phyloP scores from a whole-genome alignment of 2,888 invertebrate genomes.

The Creontiades dilutus region DNA sequence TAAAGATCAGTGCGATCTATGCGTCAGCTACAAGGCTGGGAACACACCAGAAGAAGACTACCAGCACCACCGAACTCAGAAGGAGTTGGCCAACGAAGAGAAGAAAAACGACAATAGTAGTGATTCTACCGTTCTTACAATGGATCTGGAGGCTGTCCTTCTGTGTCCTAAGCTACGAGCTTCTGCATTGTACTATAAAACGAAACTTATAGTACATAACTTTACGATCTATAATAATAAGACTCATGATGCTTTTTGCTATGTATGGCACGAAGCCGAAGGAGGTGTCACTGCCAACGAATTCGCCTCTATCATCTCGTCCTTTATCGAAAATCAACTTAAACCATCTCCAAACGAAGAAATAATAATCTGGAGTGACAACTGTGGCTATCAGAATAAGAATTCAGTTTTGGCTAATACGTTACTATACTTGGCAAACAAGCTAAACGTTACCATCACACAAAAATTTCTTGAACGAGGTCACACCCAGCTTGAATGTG shows the following conservation, averaged over 20 bases:
- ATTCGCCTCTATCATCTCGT: conserved; percentile 22
- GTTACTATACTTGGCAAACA: conserved; percentile 68
- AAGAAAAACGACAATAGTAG: conserved; percentile 26
- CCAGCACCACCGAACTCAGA: conserved; percentile 38
- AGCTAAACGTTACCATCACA: conserved; percentile 74
- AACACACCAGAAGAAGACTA: conserved; percentile 4
- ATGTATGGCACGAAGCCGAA: conserved; percentile 77
- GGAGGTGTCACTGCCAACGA: conserved; percentile 39
- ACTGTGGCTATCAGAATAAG: background rate
- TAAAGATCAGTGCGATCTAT: conserved; percentile 43
- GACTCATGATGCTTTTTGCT: conserved; percentile 81
- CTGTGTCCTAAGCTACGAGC: background rate
- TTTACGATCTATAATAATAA: conserved; percentile 78
- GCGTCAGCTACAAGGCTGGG: conserved; percentile 13
- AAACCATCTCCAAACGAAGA: background rate
- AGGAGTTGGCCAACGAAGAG: conserved; percentile 18
- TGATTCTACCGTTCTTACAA: background rate
- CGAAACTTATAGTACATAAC: conserved; percentile 74
- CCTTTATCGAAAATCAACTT: background rate
- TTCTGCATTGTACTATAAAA: conserved; percentile 74
- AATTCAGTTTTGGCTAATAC: background rate
- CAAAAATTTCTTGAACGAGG: conserved; percentile 77
- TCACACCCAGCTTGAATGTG: conserved; percentile 74
- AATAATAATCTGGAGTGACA: background rate
- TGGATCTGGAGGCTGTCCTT: conserved; percentile 41